A percentile compares a stretch with the other conserved stretches of the same genome.
Evolutionary conservation across 2,113 vertebrate genomes (phyloP).

Genomic region (Nothocercus julius): DNA sequence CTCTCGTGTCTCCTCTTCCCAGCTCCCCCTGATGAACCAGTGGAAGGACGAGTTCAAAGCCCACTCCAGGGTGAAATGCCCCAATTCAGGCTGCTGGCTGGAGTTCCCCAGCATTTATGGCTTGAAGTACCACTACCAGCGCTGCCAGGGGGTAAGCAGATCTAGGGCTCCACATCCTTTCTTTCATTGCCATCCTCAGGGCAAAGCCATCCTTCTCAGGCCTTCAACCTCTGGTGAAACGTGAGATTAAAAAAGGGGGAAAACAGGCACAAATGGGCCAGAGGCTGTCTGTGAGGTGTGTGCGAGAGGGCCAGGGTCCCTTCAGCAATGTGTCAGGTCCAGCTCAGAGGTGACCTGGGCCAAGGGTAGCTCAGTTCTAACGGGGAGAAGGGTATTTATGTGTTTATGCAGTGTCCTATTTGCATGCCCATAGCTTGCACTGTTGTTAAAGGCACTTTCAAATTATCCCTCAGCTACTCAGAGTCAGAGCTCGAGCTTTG

Average conservation of each 20-base stretch:
- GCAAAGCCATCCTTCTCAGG: background rate
- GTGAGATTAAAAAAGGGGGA: background rate
- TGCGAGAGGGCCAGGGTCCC: background rate
- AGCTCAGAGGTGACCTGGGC: accelerated
- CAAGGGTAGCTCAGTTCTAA: background rate
- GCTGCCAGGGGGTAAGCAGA: constrained; percentile 92
- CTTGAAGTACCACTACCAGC: constrained; percentile 97
- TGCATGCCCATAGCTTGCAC: background rate
- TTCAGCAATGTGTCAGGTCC: background rate
- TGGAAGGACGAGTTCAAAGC: constrained; percentile 98
- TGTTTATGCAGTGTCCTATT: background rate
- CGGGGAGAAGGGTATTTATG: background rate
- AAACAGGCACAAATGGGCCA: background rate
- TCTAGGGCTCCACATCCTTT: background rate
- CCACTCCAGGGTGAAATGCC: constrained; percentile 92
- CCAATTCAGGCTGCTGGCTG: constrained; percentile 94
- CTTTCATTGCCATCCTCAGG: background rate
- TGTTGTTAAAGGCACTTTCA: background rate
- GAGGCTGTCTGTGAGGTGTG: accelerated
- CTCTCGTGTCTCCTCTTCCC: constrained; percentile 33
- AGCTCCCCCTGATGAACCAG: constrained; percentile 92
- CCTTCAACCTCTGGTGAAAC: background rate
- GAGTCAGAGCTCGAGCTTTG: background rate
- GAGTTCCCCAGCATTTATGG: constrained; percentile 98
- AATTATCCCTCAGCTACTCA: background rate